Percentiles rank a stretch among this genome's conserved stretches.
Evolutionary conservation across 1,140 invertebrate species (phyloP).

Genomic region (Chymomyza costata): DNA sequence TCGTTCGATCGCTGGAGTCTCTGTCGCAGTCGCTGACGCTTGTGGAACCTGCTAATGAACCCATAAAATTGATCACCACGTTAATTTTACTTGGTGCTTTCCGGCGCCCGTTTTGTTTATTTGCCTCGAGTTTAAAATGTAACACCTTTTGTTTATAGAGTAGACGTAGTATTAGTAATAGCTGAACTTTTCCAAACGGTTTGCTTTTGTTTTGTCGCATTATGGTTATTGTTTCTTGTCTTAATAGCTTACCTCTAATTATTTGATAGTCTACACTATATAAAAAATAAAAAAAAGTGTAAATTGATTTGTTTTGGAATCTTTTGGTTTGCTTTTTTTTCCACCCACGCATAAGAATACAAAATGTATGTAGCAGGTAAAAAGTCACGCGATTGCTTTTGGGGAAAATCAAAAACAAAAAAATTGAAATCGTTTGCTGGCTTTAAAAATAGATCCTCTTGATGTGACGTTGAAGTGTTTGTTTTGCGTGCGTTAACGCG

Average conservation of each 20-base stretch:
- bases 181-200: conserved; percentile 14
- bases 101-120: conserved; percentile 9
- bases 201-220: conserved; percentile 12
- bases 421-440: too few species aligned
- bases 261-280: conserved; percentile 22
- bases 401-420: too few species aligned
- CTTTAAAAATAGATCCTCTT: conserved; percentile 22
- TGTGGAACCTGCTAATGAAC: conserved; percentile 50
- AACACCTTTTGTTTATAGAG: conserved; percentile 62
- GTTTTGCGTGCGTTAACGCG: too few species aligned
- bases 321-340: too few species aligned
- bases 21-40: conserved; percentile 20
- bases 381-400: conserved; percentile 51
- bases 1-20: conserved; percentile 18
- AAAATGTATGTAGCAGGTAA: too few species aligned
- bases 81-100: conserved; percentile 42
- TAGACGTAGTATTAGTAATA: too few species aligned
- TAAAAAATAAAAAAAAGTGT: too few species aligned
- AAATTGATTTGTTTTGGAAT: conserved; percentile 61
- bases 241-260: conserved; percentile 30
- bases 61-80: conserved; percentile 70
- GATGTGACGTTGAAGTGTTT: too few species aligned
- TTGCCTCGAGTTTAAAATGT: conserved; percentile 41
- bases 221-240: conserved; percentile 36
- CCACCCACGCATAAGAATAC: too few species aligned